These are phyloP conservation scores for Lophius americanus DNA, from an alignment of 2,797 vertebrate species.

Conservation along the genomic window DNA sequence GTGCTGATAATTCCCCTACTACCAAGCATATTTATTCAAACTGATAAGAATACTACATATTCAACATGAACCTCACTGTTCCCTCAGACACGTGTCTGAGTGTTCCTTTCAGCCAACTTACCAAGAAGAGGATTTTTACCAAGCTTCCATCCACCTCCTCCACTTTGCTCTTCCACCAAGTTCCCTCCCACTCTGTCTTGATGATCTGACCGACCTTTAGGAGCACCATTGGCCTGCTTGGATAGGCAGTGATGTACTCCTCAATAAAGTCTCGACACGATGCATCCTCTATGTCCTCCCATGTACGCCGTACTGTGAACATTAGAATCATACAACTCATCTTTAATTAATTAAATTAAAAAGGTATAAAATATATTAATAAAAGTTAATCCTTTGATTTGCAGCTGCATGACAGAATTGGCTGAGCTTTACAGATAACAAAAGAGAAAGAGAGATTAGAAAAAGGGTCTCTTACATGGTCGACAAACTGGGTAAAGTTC, in stretches of 20 bases:
- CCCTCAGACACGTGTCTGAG: neutral
- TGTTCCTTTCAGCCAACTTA: slow-evolving; percentile 60
- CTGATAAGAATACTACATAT: neutral
- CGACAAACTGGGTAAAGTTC: slow-evolving; percentile 94
- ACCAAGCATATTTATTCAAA: neutral
- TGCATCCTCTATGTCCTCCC: slow-evolving; percentile 97
- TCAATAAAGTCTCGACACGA: slow-evolving; percentile 96
- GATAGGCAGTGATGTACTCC: slow-evolving; percentile 96
- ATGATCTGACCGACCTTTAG: slow-evolving; percentile 95
- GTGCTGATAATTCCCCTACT: neutral
- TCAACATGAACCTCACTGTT: neutral
- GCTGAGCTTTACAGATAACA: neutral
- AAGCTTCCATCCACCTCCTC: slow-evolving; percentile 98
- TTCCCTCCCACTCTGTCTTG: slow-evolving; percentile 99
- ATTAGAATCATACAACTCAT: neutral
- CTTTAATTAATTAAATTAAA: neutral
- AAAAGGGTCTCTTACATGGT: slow-evolving; percentile 81
- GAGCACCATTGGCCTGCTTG: slow-evolving; percentile 99
- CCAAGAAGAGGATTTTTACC: slow-evolving; percentile 98
- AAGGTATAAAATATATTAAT: neutral
- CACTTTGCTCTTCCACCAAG: slow-evolving; percentile 98
- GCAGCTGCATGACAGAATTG: neutral
- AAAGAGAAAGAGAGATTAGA: slow-evolving; percentile 1
- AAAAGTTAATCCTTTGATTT: neutral
- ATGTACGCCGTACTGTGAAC: slow-evolving; percentile 87